A percentile compares a stretch with the other conserved stretches of the same genome.
These are phyloP conservation scores for Lonchura striata DNA, from an alignment of 2,113 vertebrate species.

Conservation along the genomic window DNA sequence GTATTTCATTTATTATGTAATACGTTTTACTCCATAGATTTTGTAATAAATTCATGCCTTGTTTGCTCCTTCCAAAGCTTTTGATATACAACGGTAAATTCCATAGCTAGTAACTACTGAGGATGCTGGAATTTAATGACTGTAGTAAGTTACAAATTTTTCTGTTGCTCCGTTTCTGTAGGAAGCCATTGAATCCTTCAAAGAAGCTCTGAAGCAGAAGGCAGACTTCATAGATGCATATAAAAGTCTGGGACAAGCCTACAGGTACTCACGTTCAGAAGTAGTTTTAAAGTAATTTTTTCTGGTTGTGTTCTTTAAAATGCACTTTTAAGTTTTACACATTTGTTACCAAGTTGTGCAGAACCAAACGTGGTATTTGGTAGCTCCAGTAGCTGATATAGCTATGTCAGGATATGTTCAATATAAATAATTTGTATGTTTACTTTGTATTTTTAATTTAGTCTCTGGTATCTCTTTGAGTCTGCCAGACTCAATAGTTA, in stretches of 20 bases:
- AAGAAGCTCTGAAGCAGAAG: conserved; percentile 94
- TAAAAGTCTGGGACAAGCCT: conserved; percentile 97
- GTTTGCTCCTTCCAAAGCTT: neutral
- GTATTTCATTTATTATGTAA: neutral
- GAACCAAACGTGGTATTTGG: neutral
- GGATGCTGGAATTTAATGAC: neutral
- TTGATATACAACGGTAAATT: neutral
- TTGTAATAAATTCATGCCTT: neutral
- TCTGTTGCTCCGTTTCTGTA: conserved; percentile 46
- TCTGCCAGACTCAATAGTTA: neutral
- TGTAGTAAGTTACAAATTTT: neutral
- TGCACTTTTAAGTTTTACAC: neutral
- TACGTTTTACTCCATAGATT: neutral
- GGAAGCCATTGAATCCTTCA: conserved; percentile 98
- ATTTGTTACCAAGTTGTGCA: neutral
- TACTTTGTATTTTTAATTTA: neutral
- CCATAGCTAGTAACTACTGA: neutral
- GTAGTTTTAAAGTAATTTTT: neutral
- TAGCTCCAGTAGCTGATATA: neutral
- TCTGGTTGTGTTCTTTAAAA: neutral
- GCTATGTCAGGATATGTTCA: neutral
- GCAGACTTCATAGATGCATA: conserved; percentile 95
- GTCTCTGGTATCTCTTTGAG: neutral
- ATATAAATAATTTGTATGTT: neutral
- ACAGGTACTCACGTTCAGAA: conserved; percentile 80